phyloP scores from a whole-genome alignment of 1,140 invertebrate genomes.

The Parapsyche elsis region DNA sequence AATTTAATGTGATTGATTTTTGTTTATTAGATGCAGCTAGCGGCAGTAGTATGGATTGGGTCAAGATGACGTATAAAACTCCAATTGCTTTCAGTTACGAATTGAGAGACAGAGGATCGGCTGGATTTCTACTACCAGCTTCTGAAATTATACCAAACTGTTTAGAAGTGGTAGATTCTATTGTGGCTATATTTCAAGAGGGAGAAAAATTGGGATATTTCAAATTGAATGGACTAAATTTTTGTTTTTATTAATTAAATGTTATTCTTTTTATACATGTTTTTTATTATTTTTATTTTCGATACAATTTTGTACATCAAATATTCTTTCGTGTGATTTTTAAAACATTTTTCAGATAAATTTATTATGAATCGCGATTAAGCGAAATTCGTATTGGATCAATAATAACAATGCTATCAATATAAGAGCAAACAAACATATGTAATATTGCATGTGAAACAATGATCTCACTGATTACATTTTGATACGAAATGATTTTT shows the following conservation, averaged over 20 bases:
- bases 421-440: no score
- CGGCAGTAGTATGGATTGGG: slow-evolving; percentile 81
- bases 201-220: slow-evolving; percentile 58
- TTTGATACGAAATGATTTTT: no score
- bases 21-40: slow-evolving; percentile 63
- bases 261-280: neutral
- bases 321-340: no score
- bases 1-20: no score
- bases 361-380: no score
- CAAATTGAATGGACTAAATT: neutral
- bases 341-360: no score
- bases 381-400: no score
- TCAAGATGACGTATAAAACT: slow-evolving; percentile 72
- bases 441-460: no score
- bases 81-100: slow-evolving; percentile 77
- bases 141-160: slow-evolving; percentile 79
- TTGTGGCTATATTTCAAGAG: slow-evolving; percentile 71
- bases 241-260: neutral
- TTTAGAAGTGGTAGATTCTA: slow-evolving; percentile 75
- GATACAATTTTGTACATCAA: no score
- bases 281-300: neutral
- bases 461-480: no score
- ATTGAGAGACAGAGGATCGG: slow-evolving; percentile 76
- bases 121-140: slow-evolving; percentile 82
- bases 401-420: no score